These are phyloP conservation scores for Takifugu rubripes DNA, from an alignment of 2,797 vertebrate genomes.

Conservation along the genomic window DNA sequence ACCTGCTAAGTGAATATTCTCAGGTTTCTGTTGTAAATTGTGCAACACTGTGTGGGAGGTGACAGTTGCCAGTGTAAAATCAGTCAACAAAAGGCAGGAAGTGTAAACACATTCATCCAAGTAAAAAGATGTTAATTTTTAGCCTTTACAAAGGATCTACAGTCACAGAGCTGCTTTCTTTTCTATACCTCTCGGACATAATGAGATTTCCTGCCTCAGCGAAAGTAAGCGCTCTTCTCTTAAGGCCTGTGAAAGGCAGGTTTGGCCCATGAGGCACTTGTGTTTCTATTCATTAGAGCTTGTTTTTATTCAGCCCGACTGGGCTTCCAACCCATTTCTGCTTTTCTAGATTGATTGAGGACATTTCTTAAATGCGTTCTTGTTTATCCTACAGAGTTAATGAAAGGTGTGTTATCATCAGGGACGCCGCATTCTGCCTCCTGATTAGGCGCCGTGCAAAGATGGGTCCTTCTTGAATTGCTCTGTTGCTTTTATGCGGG, in stretches of 20 bases:
- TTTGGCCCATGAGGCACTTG: conserved; percentile 37
- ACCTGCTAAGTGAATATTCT: conserved; percentile 1
- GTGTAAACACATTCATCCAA: conserved; percentile 29
- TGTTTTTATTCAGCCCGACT: conserved; percentile 52
- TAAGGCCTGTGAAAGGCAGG: conserved; percentile 28
- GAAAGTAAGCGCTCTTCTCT: conserved; percentile 62
- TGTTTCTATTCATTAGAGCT: conserved; percentile 66
- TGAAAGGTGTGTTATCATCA: conserved; percentile 37
- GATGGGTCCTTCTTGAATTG: conserved; percentile 32
- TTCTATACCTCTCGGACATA: conserved; percentile 35
- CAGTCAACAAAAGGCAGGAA: conserved; percentile 9
- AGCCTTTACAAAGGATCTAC: not conserved
- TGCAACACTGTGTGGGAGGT: conserved; percentile 7
- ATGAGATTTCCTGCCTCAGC: conserved; percentile 62
- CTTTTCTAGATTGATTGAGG: conserved; percentile 55
- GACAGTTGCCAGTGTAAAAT: conserved; percentile 16
- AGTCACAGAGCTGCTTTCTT: conserved; percentile 23
- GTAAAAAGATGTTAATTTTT: conserved; percentile 31
- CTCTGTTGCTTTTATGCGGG: conserved; percentile 34
- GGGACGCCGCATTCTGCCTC: conserved; percentile 24
- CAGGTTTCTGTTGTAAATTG: not conserved
- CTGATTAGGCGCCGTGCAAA: conserved; percentile 40
- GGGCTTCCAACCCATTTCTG: conserved; percentile 54
- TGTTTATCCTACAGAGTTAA: conserved; percentile 47
- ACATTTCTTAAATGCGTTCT: conserved; percentile 49